Evolutionary conservation across 1,140 invertebrate genomes (phyloP).

Genomic region (Sitophilus oryzae): DNA sequence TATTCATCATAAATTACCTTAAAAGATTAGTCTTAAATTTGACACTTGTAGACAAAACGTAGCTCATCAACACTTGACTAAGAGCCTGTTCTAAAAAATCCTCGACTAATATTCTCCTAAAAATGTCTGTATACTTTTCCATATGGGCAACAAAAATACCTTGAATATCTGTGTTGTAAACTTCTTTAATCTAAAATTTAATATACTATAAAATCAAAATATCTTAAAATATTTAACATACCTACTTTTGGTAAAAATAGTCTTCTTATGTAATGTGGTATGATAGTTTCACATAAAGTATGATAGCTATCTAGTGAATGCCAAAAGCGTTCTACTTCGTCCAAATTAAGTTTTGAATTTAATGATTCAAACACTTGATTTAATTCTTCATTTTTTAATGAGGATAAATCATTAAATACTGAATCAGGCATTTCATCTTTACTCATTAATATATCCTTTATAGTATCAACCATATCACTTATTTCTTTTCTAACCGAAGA

Average conservation of each 20-base stretch:
- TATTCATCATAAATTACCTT: constrained; percentile 15
- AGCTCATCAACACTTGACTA: constrained; percentile 16
- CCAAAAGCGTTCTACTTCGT: constrained; percentile 16
- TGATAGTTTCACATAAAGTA: constrained; percentile 9
- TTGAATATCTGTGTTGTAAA: constrained; percentile 10
- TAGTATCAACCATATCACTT: neutral
- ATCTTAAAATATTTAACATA: neutral
- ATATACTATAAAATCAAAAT: constrained; percentile 2
- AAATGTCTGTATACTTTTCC: constrained; percentile 9
- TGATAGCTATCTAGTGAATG: constrained; percentile 5
- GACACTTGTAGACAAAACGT: constrained; percentile 6
- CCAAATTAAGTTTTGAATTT: constrained; percentile 3
- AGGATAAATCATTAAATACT: constrained; percentile 12
- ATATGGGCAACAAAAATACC: constrained; percentile 4
- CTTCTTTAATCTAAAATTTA: constrained; percentile 18
- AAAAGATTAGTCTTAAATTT: constrained; percentile 20
- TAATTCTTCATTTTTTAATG: neutral
- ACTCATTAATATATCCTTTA: constrained; percentile 20
- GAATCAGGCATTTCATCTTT: constrained; percentile 10
- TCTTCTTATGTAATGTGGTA: constrained; percentile 9
- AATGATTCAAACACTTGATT: constrained; percentile 15
- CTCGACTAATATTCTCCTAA: constrained; percentile 12
- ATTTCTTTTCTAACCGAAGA: neutral
- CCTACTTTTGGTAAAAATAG: constrained; percentile 21
- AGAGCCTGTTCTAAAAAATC: neutral